Conservation (phyloP, 1,140 invertebrate species). For the Drosophila grimshawi region DNA sequence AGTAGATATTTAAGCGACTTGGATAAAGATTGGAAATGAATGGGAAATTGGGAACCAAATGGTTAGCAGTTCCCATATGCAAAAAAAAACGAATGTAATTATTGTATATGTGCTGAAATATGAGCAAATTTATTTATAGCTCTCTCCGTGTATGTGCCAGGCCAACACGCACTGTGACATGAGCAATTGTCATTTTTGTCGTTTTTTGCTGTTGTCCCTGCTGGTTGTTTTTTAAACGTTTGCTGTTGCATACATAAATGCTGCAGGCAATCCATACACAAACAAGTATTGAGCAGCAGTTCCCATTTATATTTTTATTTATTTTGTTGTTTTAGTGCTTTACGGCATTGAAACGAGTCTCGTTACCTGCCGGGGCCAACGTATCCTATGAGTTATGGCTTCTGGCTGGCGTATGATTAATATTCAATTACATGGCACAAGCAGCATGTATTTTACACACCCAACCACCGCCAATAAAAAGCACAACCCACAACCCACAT, state of each 20-base stretch:
- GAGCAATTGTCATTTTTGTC: slow-evolving; percentile 43
- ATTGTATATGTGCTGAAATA: slow-evolving; percentile 82
- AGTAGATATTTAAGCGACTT: not conserved
- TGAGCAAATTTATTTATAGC: slow-evolving; percentile 80
- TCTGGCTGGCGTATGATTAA: slow-evolving; percentile 74
- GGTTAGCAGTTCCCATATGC: slow-evolving; percentile 69
- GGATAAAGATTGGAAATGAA: not conserved
- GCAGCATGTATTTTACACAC: slow-evolving; percentile 56
- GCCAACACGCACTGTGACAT: slow-evolving; percentile 32
- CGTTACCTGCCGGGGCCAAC: slow-evolving; percentile 62
- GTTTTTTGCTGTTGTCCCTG: slow-evolving; percentile 37
- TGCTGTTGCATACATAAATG: slow-evolving; percentile 65
- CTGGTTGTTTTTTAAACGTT: slow-evolving; percentile 38
- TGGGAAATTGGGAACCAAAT: slow-evolving; percentile 7
- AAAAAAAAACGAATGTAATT: slow-evolving; percentile 80
- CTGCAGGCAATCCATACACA: slow-evolving; percentile 20
- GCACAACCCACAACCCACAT: slow-evolving; percentile 6
- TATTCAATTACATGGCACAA: slow-evolving; percentile 74
- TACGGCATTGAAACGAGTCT: slow-evolving; percentile 55
- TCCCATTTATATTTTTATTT: slow-evolving; percentile 44
- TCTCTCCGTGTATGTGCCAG: slow-evolving; percentile 45
- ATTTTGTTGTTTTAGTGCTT: slow-evolving; percentile 47
- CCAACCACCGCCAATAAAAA: not conserved
- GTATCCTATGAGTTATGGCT: slow-evolving; percentile 66
- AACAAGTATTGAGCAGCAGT: slow-evolving; percentile 32